Percentiles rank a stretch among this genome's conserved stretches.
Conservation (phyloP, 2,113 vertebrate species). For the Pundamilia nyererei region DNA sequence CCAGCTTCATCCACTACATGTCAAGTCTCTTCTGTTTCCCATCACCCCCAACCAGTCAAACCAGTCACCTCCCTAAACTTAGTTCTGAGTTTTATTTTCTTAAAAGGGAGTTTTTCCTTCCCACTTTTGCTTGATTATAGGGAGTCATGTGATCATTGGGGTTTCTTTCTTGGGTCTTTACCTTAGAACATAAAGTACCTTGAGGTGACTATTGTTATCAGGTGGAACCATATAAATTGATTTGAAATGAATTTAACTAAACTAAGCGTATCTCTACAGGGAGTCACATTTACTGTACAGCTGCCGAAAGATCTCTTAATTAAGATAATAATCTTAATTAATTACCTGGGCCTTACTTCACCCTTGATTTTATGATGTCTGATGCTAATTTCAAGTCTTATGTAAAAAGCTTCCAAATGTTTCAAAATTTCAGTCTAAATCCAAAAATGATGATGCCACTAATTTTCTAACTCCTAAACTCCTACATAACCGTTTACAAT, state of each 20-base stretch:
- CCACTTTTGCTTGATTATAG: neutral
- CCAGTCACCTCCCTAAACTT: neutral
- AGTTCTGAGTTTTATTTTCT: neutral
- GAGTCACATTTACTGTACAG: fast-evolving
- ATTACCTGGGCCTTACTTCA: neutral
- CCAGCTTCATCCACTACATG: neutral
- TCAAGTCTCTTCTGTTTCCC: neutral
- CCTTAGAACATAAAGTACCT: neutral
- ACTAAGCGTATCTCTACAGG: neutral
- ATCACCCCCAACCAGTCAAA: neutral
- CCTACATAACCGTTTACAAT: neutral
- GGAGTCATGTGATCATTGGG: neutral
- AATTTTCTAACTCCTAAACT: neutral
- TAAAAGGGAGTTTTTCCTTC: neutral
- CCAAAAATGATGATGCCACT: neutral
- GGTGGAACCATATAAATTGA: neutral
- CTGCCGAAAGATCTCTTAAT: fast-evolving
- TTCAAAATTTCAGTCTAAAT: neutral
- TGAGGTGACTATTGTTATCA: fast-evolving
- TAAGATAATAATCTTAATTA: neutral
- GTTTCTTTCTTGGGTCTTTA: neutral
- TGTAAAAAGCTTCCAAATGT: neutral
- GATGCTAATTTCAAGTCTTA: neutral
- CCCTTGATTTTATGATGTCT: neutral
- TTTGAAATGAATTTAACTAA: neutral